Evolutionary conservation across 2,888 invertebrate species (phyloP).

Genomic region (Leucophora obtusa): DNA sequence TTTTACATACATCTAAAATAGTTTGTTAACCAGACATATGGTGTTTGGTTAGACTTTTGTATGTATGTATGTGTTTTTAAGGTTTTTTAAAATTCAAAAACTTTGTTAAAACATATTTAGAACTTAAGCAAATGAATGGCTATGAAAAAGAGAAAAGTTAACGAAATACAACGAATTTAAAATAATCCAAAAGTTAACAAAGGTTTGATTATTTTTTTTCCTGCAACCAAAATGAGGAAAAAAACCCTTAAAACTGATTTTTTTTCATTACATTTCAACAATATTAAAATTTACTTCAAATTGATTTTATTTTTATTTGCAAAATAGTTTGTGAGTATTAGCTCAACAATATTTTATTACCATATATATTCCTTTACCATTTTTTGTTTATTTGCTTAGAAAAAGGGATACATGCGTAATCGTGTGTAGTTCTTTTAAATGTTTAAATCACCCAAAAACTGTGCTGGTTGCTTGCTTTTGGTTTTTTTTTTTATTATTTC

Average conservation of each 20-base stretch:
- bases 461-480: not conserved
- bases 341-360: not conserved
- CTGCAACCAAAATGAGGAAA: not conserved
- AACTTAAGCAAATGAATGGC: conserved; percentile 26
- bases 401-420: conserved; percentile 23
- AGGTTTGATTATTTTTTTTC: conserved; percentile 15
- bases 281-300: conserved; percentile 54
- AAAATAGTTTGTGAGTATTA: conserved; percentile 14
- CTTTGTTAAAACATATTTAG: conserved; percentile 45
- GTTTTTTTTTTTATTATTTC: conserved; percentile 34
- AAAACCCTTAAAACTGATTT: conserved; percentile 9
- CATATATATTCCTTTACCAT: not conserved
- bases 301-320: conserved; percentile 20
- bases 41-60: not conserved
- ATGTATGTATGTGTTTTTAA: not conserved
- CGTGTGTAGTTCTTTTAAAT: conserved; percentile 37
- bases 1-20: conserved; percentile 2
- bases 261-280: not conserved
- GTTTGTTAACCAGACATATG: conserved; percentile 43
- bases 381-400: not conserved
- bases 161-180: conserved; percentile 20
- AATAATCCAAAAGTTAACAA: conserved; percentile 42
- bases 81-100: conserved; percentile 32
- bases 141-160: conserved; percentile 17
- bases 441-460: conserved; percentile 36